Conservation (phyloP, 2,113 vertebrate genomes). For the Tiliqua scincoides region DNA sequence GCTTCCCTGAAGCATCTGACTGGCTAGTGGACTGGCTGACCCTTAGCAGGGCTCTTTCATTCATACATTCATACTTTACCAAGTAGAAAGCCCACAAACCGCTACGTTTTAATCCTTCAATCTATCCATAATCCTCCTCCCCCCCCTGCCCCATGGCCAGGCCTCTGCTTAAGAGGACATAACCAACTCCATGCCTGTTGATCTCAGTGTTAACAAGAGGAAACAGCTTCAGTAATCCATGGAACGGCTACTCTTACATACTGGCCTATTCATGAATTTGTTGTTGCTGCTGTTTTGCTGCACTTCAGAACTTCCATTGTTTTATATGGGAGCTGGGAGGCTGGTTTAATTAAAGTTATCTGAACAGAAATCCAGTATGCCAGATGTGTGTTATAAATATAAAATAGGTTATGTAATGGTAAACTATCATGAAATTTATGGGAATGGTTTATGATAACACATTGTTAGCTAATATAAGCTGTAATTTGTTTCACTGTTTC, state of each 20-base stretch:
- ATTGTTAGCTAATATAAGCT: conserved; percentile 78
- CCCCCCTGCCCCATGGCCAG: neutral
- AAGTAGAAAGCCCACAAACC: neutral
- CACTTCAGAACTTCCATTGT: conserved; percentile 62
- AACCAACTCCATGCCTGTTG: conserved; percentile 17
- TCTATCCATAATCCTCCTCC: no score
- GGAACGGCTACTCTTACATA: conserved; percentile 53
- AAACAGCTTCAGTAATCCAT: conserved; percentile 39
- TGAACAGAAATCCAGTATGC: conserved; percentile 74
- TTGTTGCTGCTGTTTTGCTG: conserved; percentile 52
- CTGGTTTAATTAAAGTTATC: conserved; percentile 81
- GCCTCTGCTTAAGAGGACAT: conserved; percentile 19
- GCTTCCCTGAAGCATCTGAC: no score
- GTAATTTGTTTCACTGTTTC: conserved; percentile 78
- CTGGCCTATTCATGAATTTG: conserved; percentile 50
- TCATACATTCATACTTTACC: neutral
- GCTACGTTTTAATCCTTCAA: neutral
- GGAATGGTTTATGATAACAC: conserved; percentile 76
- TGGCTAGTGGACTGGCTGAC: neutral
- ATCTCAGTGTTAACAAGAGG: conserved; percentile 58
- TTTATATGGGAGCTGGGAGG: conserved; percentile 77
- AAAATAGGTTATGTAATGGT: conserved; percentile 77
- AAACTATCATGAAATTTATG: conserved; percentile 75
- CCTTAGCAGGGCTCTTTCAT: neutral
- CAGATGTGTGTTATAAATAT: conserved; percentile 80